A percentile compares a stretch with the other conserved stretches of the same genome.
These are phyloP conservation scores for Crocodylus rhombifer DNA, from an alignment of 2,797 vertebrate genomes.

Conservation along the genomic window DNA sequence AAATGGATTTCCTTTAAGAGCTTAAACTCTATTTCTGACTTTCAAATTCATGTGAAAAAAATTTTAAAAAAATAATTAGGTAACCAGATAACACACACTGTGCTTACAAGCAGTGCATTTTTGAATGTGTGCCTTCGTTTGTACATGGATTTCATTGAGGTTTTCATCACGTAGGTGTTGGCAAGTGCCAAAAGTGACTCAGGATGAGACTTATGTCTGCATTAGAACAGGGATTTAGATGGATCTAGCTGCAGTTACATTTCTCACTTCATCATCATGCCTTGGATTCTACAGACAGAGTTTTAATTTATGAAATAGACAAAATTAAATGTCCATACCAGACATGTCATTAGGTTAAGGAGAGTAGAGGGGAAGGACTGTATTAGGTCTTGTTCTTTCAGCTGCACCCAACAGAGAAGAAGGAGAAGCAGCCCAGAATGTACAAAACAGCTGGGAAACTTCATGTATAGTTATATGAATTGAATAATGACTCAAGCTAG, in stretches of 20 bases:
- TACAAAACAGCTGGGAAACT: conserved; percentile 84
- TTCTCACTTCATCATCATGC: conserved; percentile 71
- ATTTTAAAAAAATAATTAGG: not conserved
- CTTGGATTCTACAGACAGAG: conserved; percentile 72
- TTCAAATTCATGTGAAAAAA: conserved; percentile 18
- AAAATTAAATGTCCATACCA: conserved; percentile 84
- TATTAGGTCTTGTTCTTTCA: conserved; percentile 83
- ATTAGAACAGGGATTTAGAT: conserved; percentile 23
- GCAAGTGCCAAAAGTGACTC: conserved; percentile 63
- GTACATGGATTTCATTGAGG: conserved; percentile 44
- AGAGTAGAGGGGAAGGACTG: conserved; percentile 68
- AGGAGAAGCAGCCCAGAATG: conserved; percentile 72
- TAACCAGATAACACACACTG: not conserved
- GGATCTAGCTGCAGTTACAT: conserved; percentile 20
- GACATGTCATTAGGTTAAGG: conserved; percentile 78
- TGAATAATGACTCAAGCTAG: conserved; percentile 14
- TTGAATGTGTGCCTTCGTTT: not conserved
- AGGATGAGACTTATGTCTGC: not conserved
- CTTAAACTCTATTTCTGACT: conserved; percentile 12
- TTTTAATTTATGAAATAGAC: conserved; percentile 76
- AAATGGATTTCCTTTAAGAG: conserved; percentile 23
- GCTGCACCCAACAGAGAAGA: conserved; percentile 82
- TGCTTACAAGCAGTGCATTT: not conserved
- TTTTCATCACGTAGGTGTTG: conserved; percentile 58
- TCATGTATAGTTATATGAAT: not conserved